Percentiles rank a stretch among this genome's conserved stretches.
Conservation (phyloP, 2,797 vertebrate species). For the Sebastes oblongus region DNA sequence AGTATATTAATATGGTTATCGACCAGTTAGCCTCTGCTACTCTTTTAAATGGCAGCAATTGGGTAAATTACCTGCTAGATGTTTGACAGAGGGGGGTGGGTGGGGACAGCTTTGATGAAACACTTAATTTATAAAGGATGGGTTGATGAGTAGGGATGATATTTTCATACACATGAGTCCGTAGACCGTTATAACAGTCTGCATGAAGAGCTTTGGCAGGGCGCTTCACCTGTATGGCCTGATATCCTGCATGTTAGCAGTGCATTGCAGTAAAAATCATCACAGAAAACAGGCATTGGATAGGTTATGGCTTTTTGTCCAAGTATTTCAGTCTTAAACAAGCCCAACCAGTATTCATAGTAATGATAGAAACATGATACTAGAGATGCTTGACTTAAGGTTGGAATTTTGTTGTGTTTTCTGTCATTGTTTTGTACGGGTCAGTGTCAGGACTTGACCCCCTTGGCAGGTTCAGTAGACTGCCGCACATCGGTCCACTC, state of each 20-base stretch:
- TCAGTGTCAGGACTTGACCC: conserved; percentile 86
- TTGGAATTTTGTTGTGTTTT: background rate
- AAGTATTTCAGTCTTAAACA: conserved; percentile 42
- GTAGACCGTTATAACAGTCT: conserved; percentile 53
- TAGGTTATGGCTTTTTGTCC: conserved; percentile 72
- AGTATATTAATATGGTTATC: conserved; percentile 67
- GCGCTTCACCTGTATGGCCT: conserved; percentile 53
- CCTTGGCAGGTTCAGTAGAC: conserved; percentile 92
- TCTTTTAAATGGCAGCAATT: conserved; percentile 50
- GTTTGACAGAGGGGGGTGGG: background rate
- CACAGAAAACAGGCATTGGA: conserved; percentile 54
- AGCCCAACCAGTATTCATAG: conserved; percentile 43
- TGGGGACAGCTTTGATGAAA: conserved; percentile 27
- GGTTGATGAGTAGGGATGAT: conserved; percentile 44
- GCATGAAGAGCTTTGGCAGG: conserved; percentile 57
- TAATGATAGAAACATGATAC: conserved; percentile 41
- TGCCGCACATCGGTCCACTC: conserved; percentile 99
- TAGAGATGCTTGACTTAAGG: conserved; percentile 39
- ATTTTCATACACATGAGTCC: conserved; percentile 45
- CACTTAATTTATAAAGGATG: conserved; percentile 18
- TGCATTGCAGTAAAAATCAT: conserved; percentile 42
- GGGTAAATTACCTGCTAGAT: conserved; percentile 47
- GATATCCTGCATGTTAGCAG: conserved; percentile 62
- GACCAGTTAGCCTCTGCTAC: conserved; percentile 54
- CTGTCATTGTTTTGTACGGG: conserved; percentile 10